Evolutionary conservation across 2,797 vertebrate genomes (phyloP), one percentile per base, ranked within the genome.

Genomic region (Chloroceryle amazona): DNA sequence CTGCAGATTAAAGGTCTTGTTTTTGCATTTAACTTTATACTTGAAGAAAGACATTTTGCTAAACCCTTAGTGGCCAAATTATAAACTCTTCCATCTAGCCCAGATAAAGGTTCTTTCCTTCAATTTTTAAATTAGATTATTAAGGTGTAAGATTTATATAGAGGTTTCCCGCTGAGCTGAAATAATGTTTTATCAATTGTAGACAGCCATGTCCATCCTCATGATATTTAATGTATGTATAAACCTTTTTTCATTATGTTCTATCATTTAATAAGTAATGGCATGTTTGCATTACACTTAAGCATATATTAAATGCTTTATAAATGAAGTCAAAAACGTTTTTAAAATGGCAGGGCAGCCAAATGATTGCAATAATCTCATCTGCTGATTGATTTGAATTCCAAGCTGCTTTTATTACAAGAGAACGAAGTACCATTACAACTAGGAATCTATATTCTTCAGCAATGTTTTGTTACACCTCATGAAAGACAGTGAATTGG

Each of bases 401-500:
- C 91, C 93, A 97, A 97, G 72, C 55, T 96, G 93, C 57, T 94
- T 91, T 72, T 94, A 83, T 33, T 94, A 54, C 79, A 66, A 31
- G 83, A 79, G 84, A 98, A 98, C 89, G 90, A 98, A 98, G 94
- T 97, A 97, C 97, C 95, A 97, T 95, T 93, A 92, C 92, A 61
- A 68, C 86, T 75, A 93, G 95, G 96, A 97, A 91, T 74, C 62
- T 81, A 97, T 97, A 96, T 98, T 97, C 91, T 96, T 94, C 94
- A 96, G 94, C 73, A 95, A 98, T 88, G 92, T 98, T 98, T 98
- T 98, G 95, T 97, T 97, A 96, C 67, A 97, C 90, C 95, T 97
- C 96, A 98, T 98, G 98, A 98, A 98, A 98, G 97, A 93, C 93
- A 96, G 97, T 86, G 95, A 97, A 97, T 96, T 97, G 95, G 93